Percentiles rank a stretch among this genome's conserved stretches.
phyloP scores from a whole-genome alignment of 2,113 vertebrate species.

The Halcyon malimbica region DNA sequence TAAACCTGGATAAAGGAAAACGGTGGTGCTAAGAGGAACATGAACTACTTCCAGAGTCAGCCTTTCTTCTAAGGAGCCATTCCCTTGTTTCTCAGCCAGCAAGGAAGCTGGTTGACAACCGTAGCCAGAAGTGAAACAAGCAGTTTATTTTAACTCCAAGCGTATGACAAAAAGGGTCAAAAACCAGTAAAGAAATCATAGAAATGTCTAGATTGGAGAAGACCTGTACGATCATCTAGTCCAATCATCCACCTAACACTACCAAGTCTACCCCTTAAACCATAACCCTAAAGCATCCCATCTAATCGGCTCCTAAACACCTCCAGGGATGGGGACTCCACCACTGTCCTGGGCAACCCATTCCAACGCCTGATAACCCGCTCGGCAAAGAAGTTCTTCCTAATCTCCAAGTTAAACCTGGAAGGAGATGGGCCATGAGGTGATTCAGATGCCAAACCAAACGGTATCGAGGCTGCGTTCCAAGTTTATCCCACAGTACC shows the following conservation, averaged over 20 bases:
- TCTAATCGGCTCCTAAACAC: too few species aligned
- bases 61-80: not conserved
- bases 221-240: too few species aligned
- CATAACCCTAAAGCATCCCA: too few species aligned
- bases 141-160: not conserved
- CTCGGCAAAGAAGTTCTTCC: too few species aligned
- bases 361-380: too few species aligned
- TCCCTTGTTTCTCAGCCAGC: not conserved
- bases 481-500: not conserved
- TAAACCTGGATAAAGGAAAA: not conserved
- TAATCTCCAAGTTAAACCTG: too few species aligned
- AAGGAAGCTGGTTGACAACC: not conserved
- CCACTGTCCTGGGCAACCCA: too few species aligned
- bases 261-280: too few species aligned
- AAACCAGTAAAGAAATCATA: not conserved
- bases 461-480: not conserved
- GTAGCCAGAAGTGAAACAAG: not conserved
- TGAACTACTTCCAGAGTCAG: not conserved
- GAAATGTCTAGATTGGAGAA: too few species aligned
- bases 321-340: too few species aligned
- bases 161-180: slow-evolving; percentile 2
- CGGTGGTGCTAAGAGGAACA: not conserved
- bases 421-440: not conserved
- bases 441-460: not conserved
- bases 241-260: too few species aligned